Evolutionary conservation across 2,113 vertebrate genomes (phyloP).

Genomic region (Eudyptes chrysolophus): DNA sequence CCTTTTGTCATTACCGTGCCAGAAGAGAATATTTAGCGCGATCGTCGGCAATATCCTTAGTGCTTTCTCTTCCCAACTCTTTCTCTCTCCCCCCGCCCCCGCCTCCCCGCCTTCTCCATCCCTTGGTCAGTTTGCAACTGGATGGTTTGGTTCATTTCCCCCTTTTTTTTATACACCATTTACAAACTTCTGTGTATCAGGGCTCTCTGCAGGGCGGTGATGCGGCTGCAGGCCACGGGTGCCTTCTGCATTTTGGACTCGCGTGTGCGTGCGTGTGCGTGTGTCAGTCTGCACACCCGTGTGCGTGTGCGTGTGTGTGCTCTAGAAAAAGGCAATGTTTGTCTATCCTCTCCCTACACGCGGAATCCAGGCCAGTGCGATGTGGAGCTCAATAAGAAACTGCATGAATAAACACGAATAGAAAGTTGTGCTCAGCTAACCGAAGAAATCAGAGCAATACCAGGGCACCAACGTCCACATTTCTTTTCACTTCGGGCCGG

Average conservation of each 20-base stretch:
- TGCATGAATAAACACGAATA: conserved; percentile 98
- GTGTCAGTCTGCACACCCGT: neutral
- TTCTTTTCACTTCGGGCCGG: conserved; percentile 51
- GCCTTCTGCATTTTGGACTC: neutral
- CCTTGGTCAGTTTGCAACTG: neutral
- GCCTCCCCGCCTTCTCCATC: neutral
- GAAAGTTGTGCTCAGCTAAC: conserved; percentile 96
- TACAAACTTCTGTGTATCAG: neutral
- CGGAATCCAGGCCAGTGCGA: conserved; percentile 76
- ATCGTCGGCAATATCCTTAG: neutral
- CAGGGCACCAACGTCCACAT: conserved; percentile 71
- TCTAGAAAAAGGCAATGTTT: conserved; percentile 20
- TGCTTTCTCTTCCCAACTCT: neutral
- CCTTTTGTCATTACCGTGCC: neutral
- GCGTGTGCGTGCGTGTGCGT: neutral
- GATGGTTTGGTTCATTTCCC: neutral
- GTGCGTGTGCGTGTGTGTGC: neutral
- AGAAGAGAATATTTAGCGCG: neutral
- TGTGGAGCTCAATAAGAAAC: conserved; percentile 82
- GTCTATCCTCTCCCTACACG: conserved; percentile 47
- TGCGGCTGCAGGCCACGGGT: neutral
- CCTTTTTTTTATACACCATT: neutral
- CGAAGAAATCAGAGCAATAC: conserved; percentile 87
- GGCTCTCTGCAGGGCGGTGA: neutral
- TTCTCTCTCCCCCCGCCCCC: neutral